Base-by-base conservation (phyloP, 2,113 vertebrate species). In the Percina caprodes region DNA sequence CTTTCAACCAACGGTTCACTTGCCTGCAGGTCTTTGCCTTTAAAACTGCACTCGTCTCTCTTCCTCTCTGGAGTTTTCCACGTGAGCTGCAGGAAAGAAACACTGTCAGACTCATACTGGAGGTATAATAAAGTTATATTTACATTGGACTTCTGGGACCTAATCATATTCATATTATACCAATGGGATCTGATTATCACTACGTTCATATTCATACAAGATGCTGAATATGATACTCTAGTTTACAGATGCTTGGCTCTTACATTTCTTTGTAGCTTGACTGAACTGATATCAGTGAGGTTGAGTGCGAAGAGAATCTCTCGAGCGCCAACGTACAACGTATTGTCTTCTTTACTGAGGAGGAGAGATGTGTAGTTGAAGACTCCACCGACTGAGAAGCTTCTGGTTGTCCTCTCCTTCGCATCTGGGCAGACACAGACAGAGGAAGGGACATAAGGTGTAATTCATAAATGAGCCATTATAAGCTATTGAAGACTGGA, bases 1-100 rank as follows among this genome's bases (percentile, higher is more conserved):
- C 74, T 82, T 82, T 75, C 26, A 75, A 77, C 35, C 51, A 71
- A 54, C 76, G 18, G 69, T 56, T 78, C 45, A 88, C 96, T 97
- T 87, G 97, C 98, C 95, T 97, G 95, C 0, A 96, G 95, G 91
- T 98, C 96, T 94, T 98, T 99, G 86, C 98, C 98, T 93, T 99
- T 99, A 94, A 99, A 99, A 85, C 94, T 95, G 55, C 98, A 99
- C 87, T 99, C 96, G 1, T 94, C 93, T 85, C 98, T 97, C 91
- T 97, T 97, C 69, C 90, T 95, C 1, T 96, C 89, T n/a, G 97
- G 96, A 0, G 97, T 97, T 9, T 84, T 89, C 98, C 98, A 99
- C 0, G 67, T 94, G 70, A 99, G 92, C 98, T 99, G 92, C 23
- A 86, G 86, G 42, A 74, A 51, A 76, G 49, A 77, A 75, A 69